Evolutionary conservation across 2,888 invertebrate genomes (phyloP), one percentile per base, ranked within the genome.

Genomic region (Rotaria sp.): DNA sequence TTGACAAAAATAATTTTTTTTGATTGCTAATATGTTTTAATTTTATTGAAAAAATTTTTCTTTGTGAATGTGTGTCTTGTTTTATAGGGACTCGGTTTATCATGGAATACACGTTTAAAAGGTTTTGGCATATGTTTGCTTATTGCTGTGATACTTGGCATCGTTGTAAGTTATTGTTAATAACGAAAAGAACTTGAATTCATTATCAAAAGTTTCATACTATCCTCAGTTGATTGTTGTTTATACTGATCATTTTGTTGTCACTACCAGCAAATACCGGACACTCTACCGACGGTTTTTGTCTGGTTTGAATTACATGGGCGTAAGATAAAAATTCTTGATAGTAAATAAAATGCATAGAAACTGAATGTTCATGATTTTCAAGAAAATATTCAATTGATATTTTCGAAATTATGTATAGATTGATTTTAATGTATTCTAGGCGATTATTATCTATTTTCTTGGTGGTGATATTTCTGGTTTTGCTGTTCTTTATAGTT

Each of bases 61-160:
- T 2, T 26, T 55, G 15, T 26, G 26, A 67, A 67, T 67, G 21
- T 67, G 35, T 67, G 18, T 67, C 7, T 67, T 18, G 21, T 74
- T 41, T 41, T 38, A 18, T 80, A 80, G 80, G 26, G 10, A n/a
- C n/a, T 3, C 10, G 45, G 80, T n/a, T 45, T 80, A 41, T 80
- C 80, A 80, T 80, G 80, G 80, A 15, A 45, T 45, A 80, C 80
- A n/a, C 80, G 80, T n/a, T 45, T 80, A 21, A 80, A 80, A 80
- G 80, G 80, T 45, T 80, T 80, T 80, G 80, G 45, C 5, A 80
- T 80, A 45, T 80, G 80, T 45, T 45, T 80, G n/a, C 11, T 10
- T 15, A 10, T 80, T 80, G 11, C 41, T 26, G 26, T 45, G 11
- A 13, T 45, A 13, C 26, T 80, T 15, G 80, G 80, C 1, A n/a